phyloP scores from a whole-genome alignment of 2,888 invertebrate genomes.

The Carabus problematicus region DNA sequence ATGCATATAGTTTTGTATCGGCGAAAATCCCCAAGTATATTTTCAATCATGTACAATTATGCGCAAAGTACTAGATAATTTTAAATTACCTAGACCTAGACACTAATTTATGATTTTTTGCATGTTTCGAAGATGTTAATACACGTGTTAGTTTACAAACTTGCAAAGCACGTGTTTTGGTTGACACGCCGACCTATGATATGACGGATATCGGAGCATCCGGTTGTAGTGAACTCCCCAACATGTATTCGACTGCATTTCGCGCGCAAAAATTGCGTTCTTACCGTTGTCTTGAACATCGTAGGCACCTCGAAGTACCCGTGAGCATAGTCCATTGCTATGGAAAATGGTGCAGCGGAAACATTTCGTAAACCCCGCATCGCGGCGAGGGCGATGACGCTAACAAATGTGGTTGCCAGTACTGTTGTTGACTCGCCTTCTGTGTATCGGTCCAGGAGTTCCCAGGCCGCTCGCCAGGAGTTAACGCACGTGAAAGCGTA shows the following conservation, averaged over 20 bases:
- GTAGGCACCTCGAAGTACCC: conserved; percentile 87
- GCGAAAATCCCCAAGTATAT: too few species aligned
- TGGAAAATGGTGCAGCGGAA: conserved; percentile 81
- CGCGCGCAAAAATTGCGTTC: conserved; percentile 54
- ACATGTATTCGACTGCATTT: background rate
- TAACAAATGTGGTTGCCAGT: conserved; percentile 69
- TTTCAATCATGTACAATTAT: too few species aligned
- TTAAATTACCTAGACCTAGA: too few species aligned
- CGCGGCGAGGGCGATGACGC: conserved; percentile 71
- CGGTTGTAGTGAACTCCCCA: conserved; percentile 6
- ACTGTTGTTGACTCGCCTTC: conserved; percentile 66
- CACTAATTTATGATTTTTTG: too few species aligned
- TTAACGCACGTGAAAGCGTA: conserved; percentile 85
- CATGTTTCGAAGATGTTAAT: too few species aligned
- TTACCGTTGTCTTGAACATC: conserved; percentile 82
- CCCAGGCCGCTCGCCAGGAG: conserved; percentile 89
- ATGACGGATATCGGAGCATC: conserved; percentile 9
- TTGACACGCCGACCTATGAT: background rate
- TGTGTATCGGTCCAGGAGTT: conserved; percentile 75
- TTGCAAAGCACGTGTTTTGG: too few species aligned
- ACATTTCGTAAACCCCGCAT: conserved; percentile 79
- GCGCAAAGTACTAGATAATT: too few species aligned
- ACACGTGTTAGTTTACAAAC: too few species aligned
- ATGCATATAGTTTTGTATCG: too few species aligned
- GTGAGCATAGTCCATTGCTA: conserved; percentile 75